A percentile compares a stretch with the other conserved stretches of the same genome.
phyloP scores from a whole-genome alignment of 2,888 invertebrate species.

The Yponomeuta malinellus region DNA sequence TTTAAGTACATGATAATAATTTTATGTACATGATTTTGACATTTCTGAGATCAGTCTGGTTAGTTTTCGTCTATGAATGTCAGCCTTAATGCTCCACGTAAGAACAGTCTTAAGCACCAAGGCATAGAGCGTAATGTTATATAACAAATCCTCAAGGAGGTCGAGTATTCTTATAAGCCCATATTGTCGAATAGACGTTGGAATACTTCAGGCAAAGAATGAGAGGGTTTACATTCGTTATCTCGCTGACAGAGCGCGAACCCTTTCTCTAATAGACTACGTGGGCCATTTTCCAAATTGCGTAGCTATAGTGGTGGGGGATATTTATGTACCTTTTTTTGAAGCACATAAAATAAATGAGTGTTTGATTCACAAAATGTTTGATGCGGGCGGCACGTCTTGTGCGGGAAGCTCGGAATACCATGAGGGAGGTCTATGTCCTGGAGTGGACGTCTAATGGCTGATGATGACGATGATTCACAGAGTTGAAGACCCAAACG shows the following conservation, averaged over 20 bases:
- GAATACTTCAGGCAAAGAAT: conserved; percentile 8
- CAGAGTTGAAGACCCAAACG: no score
- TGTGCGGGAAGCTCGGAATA: no score
- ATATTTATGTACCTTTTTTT: background rate
- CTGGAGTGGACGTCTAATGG: no score
- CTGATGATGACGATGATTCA: no score
- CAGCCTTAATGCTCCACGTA: no score
- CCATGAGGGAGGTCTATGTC: no score
- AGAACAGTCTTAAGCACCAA: background rate
- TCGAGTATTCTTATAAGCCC: background rate
- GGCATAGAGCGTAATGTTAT: background rate
- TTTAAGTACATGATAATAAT: no score
- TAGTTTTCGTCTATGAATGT: no score
- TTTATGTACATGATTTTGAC: no score
- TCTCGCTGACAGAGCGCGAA: background rate
- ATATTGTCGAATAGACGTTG: background rate
- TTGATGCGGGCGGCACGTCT: no score
- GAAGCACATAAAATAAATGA: background rate
- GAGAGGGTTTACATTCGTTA: conserved; percentile 9
- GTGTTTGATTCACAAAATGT: background rate
- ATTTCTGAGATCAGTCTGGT: no score
- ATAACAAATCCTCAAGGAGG: background rate
- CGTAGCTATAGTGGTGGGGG: background rate
- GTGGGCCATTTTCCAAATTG: background rate
- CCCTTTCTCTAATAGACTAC: conserved; percentile 3